These are phyloP conservation scores for Oncopeltus fasciatus DNA, from an alignment of 1,140 invertebrate genomes.

Conservation along the genomic window DNA sequence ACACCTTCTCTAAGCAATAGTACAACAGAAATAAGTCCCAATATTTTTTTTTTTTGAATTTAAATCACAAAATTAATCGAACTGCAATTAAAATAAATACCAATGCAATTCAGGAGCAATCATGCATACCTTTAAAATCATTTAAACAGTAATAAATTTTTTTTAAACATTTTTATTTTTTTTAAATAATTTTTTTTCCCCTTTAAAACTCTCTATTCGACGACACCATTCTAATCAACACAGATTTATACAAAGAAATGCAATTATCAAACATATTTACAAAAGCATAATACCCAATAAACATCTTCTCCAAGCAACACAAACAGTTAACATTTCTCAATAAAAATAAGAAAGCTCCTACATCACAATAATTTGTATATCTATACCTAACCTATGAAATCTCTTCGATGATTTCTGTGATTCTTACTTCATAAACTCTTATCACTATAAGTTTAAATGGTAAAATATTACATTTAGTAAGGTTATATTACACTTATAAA, in stretches of 20 bases:
- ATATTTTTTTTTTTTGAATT: neutral
- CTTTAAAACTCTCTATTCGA: neutral
- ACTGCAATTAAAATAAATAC: conserved; percentile 9
- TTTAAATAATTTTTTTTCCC: neutral
- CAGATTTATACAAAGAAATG: conserved; percentile 4
- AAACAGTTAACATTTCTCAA: conserved; percentile 3
- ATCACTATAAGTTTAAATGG: neutral
- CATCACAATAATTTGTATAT: conserved; percentile 17
- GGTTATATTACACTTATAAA: neutral
- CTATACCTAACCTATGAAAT: conserved; percentile 16
- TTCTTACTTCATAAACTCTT: neutral
- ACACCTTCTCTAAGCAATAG: neutral
- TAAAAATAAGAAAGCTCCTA: conserved; percentile 18
- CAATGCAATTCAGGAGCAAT: conserved; percentile 5
- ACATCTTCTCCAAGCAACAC: conserved; percentile 5
- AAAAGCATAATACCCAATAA: conserved; percentile 8
- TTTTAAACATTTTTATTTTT: conserved; percentile 1
- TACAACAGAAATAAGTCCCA: conserved; percentile 6
- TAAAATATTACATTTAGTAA: conserved; percentile 8
- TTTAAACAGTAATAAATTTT: conserved; percentile 11
- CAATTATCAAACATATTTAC: conserved; percentile 10
- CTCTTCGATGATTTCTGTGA: conserved; percentile 17
- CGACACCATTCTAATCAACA: neutral
- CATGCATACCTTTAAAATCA: conserved; percentile 7
- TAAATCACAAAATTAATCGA: conserved; percentile 6